These are phyloP conservation scores for Zaprionus ghesquierei DNA, from an alignment of 1,140 invertebrate species.

Conservation along the genomic window DNA sequence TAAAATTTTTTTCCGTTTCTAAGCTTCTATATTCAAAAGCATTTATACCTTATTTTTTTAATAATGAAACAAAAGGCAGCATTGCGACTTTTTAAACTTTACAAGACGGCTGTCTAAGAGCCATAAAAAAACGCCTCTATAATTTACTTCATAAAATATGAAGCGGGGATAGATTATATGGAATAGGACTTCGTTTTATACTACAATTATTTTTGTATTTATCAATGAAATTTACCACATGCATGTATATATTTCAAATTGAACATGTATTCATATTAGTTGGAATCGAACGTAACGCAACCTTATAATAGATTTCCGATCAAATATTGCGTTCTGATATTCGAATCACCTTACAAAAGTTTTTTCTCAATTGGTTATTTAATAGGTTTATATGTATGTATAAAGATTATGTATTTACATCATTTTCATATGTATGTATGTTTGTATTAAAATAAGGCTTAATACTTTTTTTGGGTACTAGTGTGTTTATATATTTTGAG, in stretches of 20 bases:
- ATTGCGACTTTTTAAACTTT: too few relatives aligned
- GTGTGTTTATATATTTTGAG: background rate
- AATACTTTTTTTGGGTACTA: slow-evolving; percentile 31
- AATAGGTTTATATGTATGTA: background rate
- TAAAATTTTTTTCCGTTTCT: too few relatives aligned
- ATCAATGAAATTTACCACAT: background rate
- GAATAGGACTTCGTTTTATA: background rate
- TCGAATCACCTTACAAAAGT: background rate
- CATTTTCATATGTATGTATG: slow-evolving; percentile 5
- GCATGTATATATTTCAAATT: background rate
- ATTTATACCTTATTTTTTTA: too few relatives aligned
- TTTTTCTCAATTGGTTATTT: slow-evolving; percentile 3
- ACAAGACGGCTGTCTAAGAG: too few relatives aligned
- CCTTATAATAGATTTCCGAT: background rate
- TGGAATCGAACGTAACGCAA: background rate
- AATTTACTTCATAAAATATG: too few relatives aligned
- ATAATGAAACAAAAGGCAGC: too few relatives aligned
- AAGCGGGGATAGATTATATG: too few relatives aligned
- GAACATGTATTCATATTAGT: background rate
- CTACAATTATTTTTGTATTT: background rate
- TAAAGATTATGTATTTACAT: slow-evolving; percentile 4
- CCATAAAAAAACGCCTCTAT: too few relatives aligned
- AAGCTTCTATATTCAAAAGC: too few relatives aligned
- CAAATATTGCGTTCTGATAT: background rate
- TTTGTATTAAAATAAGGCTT: slow-evolving; percentile 18